Evolutionary conservation across 2,797 vertebrate species (phyloP).

Genomic region (Tragelaphus oryx): DNA sequence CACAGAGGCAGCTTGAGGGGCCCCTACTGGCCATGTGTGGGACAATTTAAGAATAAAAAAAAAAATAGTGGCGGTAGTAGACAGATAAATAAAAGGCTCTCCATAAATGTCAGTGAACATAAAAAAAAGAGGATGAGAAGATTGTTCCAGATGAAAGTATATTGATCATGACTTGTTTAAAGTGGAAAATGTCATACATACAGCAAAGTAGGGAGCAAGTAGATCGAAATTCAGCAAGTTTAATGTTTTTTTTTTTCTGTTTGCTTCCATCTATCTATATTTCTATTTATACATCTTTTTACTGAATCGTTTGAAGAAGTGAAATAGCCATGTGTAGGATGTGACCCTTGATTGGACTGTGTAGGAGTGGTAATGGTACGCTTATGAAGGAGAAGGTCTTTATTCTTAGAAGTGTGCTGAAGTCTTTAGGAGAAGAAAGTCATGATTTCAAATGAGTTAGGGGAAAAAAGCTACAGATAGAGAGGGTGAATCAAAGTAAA

Average conservation of each 20-base stretch:
- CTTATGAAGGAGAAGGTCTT: rapidly evolving
- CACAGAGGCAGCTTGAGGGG: not conserved
- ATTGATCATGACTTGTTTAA: not conserved
- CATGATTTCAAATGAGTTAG: not conserved
- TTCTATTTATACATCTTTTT: not conserved
- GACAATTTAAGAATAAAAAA: not conserved
- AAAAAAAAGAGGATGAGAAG: not conserved
- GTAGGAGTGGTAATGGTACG: not conserved
- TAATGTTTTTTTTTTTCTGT: not conserved
- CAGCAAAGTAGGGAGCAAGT: not conserved
- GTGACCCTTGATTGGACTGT: not conserved
- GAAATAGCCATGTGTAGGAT: not conserved
- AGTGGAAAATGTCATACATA: not conserved
- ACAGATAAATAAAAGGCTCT: not conserved
- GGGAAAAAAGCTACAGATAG: not conserved
- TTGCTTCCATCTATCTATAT: not conserved
- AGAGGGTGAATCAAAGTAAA: not conserved
- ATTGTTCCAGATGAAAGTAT: not conserved
- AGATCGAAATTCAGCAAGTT: not conserved
- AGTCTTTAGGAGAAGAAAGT: not conserved
- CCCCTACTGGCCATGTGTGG: not conserved
- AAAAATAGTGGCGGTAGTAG: not conserved
- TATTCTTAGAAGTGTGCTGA: not conserved
- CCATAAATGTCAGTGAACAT: not conserved
- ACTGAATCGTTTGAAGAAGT: not conserved